These are phyloP conservation scores for Cyaniris semiargus DNA, from an alignment of 2,888 invertebrate genomes.

Conservation along the genomic window DNA sequence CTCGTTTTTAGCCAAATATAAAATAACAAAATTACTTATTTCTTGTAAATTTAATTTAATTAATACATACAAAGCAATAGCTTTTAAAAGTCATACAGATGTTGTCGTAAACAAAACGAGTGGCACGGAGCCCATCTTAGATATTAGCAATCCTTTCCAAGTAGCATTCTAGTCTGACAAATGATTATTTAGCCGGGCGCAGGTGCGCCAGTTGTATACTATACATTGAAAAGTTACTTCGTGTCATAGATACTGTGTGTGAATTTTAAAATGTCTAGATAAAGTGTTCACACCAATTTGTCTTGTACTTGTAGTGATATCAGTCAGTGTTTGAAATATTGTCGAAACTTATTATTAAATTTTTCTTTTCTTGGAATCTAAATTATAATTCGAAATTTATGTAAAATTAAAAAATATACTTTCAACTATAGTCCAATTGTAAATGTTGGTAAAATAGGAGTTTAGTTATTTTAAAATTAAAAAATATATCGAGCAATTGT, in stretches of 20 bases:
- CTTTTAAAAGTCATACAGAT: constrained; percentile 42
- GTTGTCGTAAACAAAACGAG: constrained; percentile 55
- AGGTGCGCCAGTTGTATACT: constrained; percentile 53
- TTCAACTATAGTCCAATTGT: no score
- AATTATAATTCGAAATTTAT: not conserved
- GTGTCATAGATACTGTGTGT: constrained; percentile 35
- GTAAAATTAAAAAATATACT: not conserved
- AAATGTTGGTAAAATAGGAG: no score
- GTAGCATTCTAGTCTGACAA: constrained; percentile 70
- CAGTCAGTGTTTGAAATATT: not conserved
- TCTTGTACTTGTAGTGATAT: constrained; percentile 16
- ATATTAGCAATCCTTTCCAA: constrained; percentile 76
- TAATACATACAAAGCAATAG: not conserved
- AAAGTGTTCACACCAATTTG: constrained; percentile 6
- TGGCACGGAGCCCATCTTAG: constrained; percentile 63
- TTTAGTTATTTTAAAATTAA: not conserved
- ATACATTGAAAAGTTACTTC: constrained; percentile 42
- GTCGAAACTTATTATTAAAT: no score
- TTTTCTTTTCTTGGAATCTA: not conserved
- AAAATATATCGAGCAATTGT: not conserved
- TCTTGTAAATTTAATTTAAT: not conserved
- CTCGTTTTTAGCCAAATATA: no score
- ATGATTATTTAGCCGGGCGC: constrained; percentile 71
- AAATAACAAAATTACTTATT: no score
- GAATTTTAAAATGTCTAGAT: constrained; percentile 24